phyloP scores from a whole-genome alignment of 2,797 vertebrate species.

The Cossypha polioptera region DNA sequence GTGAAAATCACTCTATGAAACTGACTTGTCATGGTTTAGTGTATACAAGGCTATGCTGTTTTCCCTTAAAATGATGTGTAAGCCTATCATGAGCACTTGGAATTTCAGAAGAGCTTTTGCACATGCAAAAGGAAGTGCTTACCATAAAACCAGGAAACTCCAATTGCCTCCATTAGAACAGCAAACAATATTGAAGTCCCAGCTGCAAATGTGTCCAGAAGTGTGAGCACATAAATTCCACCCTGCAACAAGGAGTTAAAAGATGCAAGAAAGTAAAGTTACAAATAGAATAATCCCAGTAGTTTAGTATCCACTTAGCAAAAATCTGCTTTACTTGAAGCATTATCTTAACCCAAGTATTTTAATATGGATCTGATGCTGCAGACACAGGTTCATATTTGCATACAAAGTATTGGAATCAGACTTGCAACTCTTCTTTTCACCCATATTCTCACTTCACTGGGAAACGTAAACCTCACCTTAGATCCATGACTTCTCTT shows the following conservation, averaged over 20 bases:
- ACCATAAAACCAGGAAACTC: constrained; percentile 99
- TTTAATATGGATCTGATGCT: not conserved
- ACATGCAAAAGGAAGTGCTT: constrained; percentile 21
- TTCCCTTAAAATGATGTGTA: not conserved
- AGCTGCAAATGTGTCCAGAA: constrained; percentile 94
- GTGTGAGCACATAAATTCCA: constrained; percentile 93
- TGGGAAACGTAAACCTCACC: not conserved
- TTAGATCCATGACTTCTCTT: not conserved
- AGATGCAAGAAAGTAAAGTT: not conserved
- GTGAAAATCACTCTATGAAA: not conserved
- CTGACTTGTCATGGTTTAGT: not conserved
- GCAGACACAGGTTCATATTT: not conserved
- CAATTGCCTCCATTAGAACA: constrained; percentile 94
- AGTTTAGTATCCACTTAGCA: not conserved
- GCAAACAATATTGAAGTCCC: constrained; percentile 96
- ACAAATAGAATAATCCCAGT: not conserved
- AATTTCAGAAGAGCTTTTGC: not conserved
- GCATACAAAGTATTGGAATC: not conserved
- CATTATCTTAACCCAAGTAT: not conserved
- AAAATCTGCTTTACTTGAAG: not conserved
- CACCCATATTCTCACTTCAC: not conserved
- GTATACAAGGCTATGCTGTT: not conserved
- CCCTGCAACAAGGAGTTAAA: constrained; percentile 74
- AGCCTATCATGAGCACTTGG: not conserved
- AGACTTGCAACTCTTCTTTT: not conserved